Conservation (phyloP, 1,140 invertebrate genomes). For the Drosophila arawakana region DNA sequence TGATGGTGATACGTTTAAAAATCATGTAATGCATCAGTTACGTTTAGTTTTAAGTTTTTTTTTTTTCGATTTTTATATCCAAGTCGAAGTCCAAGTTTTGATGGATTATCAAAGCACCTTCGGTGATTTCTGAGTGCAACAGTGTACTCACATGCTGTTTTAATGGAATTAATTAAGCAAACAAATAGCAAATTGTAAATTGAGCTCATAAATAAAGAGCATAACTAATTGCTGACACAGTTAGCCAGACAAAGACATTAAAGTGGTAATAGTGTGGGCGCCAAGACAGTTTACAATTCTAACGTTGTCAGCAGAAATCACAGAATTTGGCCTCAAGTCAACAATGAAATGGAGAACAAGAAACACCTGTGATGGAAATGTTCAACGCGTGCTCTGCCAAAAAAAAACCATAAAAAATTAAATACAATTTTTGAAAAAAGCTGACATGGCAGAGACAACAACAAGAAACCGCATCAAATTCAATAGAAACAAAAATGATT, state of each 20-base stretch:
- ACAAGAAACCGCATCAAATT: slow-evolving; percentile 37
- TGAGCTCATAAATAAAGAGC: slow-evolving; percentile 72
- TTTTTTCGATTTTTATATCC: no score
- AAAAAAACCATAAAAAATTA: not conserved
- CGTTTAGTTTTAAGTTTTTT: no score
- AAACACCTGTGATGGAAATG: slow-evolving; percentile 65
- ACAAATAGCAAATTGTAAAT: slow-evolving; percentile 73
- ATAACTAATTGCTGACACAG: slow-evolving; percentile 81
- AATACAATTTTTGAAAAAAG: not conserved
- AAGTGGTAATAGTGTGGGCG: slow-evolving; percentile 65
- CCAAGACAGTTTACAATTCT: slow-evolving; percentile 28
- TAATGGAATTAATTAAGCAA: slow-evolving; percentile 70
- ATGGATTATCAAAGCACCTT: no score
- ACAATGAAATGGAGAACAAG: slow-evolving; percentile 14
- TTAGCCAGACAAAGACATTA: slow-evolving; percentile 71
- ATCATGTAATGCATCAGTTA: no score
- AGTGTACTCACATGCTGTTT: slow-evolving; percentile 16
- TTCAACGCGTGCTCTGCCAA: slow-evolving; percentile 60
- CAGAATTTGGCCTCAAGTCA: slow-evolving; percentile 50
- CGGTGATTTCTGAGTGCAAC: not conserved
- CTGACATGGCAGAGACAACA: slow-evolving; percentile 13
- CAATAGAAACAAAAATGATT: slow-evolving; percentile 46
- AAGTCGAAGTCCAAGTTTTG: no score
- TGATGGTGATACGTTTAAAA: no score
- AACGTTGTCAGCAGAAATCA: slow-evolving; percentile 65